These are phyloP conservation scores for Paralichthys olivaceus DNA, from an alignment of 2,113 vertebrate genomes.

Conservation along the genomic window DNA sequence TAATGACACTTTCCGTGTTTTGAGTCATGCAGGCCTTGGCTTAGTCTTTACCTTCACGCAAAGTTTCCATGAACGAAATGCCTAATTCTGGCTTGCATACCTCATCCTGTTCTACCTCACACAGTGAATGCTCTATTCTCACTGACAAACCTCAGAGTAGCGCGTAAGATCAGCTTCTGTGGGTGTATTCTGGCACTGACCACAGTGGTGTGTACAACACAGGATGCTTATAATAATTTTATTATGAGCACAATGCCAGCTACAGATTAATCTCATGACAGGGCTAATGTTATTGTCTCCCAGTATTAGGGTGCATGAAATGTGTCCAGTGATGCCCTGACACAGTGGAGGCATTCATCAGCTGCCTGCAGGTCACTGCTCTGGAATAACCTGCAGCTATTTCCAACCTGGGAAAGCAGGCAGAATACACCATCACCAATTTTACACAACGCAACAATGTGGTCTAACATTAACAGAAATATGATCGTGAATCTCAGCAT, in stretches of 20 bases:
- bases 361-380: conserved; percentile 36
- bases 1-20: conserved; percentile 55
- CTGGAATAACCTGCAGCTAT: conserved; percentile 74
- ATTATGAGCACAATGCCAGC: neutral
- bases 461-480: conserved; percentile 20
- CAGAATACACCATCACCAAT: conserved; percentile 55
- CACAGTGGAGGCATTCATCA: conserved; percentile 26
- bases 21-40: conserved; percentile 45
- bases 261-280: neutral
- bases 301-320: conserved; percentile 8
- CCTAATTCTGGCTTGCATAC: conserved; percentile 11
- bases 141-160: conserved; percentile 2
- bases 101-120: conserved; percentile 30
- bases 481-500: neutral
- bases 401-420: conserved; percentile 55
- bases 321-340: conserved; percentile 8
- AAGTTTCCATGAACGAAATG: conserved; percentile 38
- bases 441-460: conserved; percentile 50
- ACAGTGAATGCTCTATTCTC: conserved; percentile 5
- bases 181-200: neutral
- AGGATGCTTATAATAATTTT: conserved; percentile 3
- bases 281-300: conserved; percentile 8
- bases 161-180: neutral
- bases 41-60: conserved; percentile 35
- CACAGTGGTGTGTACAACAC: neutral